Base-by-base conservation (phyloP, 2,888 invertebrate genomes). In the Notodonta ziczac region DNA sequence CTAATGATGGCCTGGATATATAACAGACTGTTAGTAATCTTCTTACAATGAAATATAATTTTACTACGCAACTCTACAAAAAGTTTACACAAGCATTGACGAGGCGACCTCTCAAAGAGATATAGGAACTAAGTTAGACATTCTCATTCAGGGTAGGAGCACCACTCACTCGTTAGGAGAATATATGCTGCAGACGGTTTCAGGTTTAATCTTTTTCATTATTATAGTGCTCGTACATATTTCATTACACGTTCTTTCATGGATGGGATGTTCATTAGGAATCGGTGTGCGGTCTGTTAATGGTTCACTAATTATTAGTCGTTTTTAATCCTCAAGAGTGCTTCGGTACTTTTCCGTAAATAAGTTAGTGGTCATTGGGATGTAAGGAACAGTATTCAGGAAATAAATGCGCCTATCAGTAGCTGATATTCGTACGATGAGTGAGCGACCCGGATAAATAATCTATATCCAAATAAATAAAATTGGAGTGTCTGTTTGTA, bases 291-390 rank as follows among this genome's bases (percentile, higher is more conserved):
- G 57, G 51, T n/a, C 56, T 13, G 70, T 58, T 61, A 53, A 52
- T 55, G 60, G 57, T 66, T 50, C 66, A 61, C 65, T 65, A 64
- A 58, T 67, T 64, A 70, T 75, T 67, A 66, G 59, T 64, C 61
- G 70, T 65, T 65, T 73, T 72, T 73, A 72, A 73, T 72, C 66
- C 73, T 16, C 62, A 61, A 24, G 72, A 76, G 70, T 74, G 74
- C 61, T 46, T 39, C 53, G 52, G 24, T 42, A 7, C 58, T 61
- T 68, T 59, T 59, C 60, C 65, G 55, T 61, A 46, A 46, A 46
- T 46, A n/a, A n/a, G 13, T 10, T 46, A 46, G 13, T 46, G 13
- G 46, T 46, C n/a, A 46, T 5, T 46, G 13, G 10, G 35, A 35
- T 35, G 35, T 7, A 2, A 2, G 24, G 24, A 24, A 24, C 24